phyloP scores from a whole-genome alignment of 1,140 invertebrate genomes.

The Eurosta solidaginis region DNA sequence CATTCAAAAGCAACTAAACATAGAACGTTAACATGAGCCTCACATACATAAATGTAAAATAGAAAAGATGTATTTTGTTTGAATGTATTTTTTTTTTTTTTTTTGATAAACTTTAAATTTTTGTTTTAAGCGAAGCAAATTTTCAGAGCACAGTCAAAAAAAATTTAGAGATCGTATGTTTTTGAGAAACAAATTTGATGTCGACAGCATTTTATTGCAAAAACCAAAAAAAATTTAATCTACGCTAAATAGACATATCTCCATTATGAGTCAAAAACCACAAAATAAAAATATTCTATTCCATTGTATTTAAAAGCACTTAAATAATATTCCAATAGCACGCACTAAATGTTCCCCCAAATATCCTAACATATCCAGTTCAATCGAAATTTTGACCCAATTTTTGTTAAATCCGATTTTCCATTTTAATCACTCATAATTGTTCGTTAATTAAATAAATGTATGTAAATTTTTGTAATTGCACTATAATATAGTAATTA shows the following conservation, averaged over 20 bases:
- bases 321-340: background rate
- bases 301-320: conserved; percentile 14
- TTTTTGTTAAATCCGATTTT: too few species aligned
- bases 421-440: background rate
- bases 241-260: too few species aligned
- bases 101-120: too few species aligned
- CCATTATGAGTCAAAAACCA: too few species aligned
- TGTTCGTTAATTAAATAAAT: background rate
- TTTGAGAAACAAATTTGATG: background rate
- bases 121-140: conserved; percentile 6
- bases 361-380: too few species aligned
- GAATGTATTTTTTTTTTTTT: too few species aligned
- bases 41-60: background rate
- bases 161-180: too few species aligned
- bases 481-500: conserved; percentile 8
- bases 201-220: background rate
- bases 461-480: conserved; percentile 14
- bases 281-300: background rate
- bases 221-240: background rate
- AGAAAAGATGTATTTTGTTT: too few species aligned
- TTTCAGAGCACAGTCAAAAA: conserved; percentile 7
- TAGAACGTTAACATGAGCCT: too few species aligned
- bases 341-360: background rate
- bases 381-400: too few species aligned
- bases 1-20: too few species aligned